phyloP scores from a whole-genome alignment of 2,888 invertebrate genomes.

The Chironomus riparius region DNA sequence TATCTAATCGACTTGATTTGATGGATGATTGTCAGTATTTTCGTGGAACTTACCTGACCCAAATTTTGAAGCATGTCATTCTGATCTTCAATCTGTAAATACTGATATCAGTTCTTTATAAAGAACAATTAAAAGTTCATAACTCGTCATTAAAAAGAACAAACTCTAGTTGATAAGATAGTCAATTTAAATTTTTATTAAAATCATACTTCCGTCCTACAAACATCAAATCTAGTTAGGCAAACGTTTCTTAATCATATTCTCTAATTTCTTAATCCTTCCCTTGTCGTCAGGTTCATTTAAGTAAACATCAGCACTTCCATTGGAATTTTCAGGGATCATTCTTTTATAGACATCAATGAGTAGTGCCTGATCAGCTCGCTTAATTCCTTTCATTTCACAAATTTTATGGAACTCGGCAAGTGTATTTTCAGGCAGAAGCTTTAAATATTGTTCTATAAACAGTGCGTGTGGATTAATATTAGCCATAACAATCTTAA shows the following conservation, averaged over 20 bases:
- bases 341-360: constrained; percentile 50
- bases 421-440: constrained; percentile 80
- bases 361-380: constrained; percentile 48
- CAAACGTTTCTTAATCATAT: constrained; percentile 47
- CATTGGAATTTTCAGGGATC: constrained; percentile 32
- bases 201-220: no score
- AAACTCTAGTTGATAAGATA: no score
- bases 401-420: constrained; percentile 89
- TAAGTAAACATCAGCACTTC: background rate
- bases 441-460: constrained; percentile 79
- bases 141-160: no score
- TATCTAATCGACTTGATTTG: no score
- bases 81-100: no score
- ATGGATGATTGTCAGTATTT: no score
- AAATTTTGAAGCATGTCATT: no score
- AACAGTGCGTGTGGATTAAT: constrained; percentile 70
- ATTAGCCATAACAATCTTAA: constrained; percentile 97
- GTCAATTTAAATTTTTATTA: no score
- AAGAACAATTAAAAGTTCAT: no score
- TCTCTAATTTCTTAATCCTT: constrained; percentile 48
- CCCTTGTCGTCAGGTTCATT: constrained; percentile 41
- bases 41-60: no score
- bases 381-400: constrained; percentile 81
- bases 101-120: no score
- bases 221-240: constrained; percentile 32